phyloP scores from a whole-genome alignment of 2,797 vertebrate genomes.

The Anableps anableps region DNA sequence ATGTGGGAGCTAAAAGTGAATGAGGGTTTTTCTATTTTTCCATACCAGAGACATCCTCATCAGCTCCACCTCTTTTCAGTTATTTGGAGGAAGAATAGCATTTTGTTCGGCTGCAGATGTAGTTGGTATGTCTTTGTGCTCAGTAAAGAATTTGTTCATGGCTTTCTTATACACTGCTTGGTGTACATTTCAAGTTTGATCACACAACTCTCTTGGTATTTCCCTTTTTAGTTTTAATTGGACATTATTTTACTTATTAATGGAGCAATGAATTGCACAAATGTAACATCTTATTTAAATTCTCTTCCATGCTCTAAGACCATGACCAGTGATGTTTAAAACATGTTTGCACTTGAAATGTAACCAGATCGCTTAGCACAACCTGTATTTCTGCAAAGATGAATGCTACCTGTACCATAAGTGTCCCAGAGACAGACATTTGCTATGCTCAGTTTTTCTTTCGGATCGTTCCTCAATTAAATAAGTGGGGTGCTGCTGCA shows the following conservation, averaged over 20 bases:
- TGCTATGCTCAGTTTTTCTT: constrained; percentile 74
- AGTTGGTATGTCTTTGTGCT: constrained; percentile 41
- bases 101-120: constrained; percentile 45
- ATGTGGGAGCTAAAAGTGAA: constrained; percentile 70
- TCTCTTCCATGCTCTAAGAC: not conserved
- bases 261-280: not conserved
- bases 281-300: constrained; percentile 26
- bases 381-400: constrained; percentile 61
- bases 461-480: constrained; percentile 79
- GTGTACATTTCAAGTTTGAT: constrained; percentile 22
- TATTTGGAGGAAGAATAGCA: constrained; percentile 51
- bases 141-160: constrained; percentile 29
- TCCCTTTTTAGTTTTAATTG: not conserved
- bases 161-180: constrained; percentile 7
- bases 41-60: constrained; percentile 61
- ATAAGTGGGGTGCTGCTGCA: constrained; percentile 72
- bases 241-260: constrained; percentile 10
- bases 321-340: constrained; percentile 43
- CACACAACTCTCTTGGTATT: constrained; percentile 16
- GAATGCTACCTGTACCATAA: constrained; percentile 56
- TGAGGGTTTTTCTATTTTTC: constrained; percentile 63
- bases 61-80: constrained; percentile 59
- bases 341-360: constrained; percentile 36
- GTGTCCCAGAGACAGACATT: constrained; percentile 77
- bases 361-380: constrained; percentile 41